These are phyloP conservation scores for Melozone crissalis DNA, from an alignment of 2,113 vertebrate genomes.

Conservation along the genomic window DNA sequence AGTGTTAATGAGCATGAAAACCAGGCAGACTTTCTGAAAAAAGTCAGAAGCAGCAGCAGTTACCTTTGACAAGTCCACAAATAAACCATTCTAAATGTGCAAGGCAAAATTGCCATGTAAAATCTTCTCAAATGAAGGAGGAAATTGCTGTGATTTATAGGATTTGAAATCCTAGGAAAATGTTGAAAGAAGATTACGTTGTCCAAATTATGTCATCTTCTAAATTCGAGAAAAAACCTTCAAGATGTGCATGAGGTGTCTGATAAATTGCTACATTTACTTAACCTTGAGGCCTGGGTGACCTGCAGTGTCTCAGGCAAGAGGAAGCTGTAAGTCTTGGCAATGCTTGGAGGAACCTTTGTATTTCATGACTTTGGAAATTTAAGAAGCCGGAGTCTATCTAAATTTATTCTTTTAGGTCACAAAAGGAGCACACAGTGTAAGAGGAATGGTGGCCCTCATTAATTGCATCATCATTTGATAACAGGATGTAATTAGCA, in stretches of 20 bases:
- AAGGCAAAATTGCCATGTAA: background rate
- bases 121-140: background rate
- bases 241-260: background rate
- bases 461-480: slow-evolving; percentile 44
- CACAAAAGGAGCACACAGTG: background rate
- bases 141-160: background rate
- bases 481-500: slow-evolving; percentile 48
- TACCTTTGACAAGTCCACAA: background rate
- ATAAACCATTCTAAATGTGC: background rate
- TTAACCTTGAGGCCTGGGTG: background rate
- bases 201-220: background rate
- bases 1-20: background rate
- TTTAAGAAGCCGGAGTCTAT: background rate
- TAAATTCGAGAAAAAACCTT: background rate
- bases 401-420: slow-evolving; percentile 9
- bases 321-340: background rate
- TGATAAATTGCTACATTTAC: background rate
- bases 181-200: background rate
- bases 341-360: background rate
- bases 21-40: background rate
- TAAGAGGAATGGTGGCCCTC: background rate
- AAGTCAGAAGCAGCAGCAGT: background rate
- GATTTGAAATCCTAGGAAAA: background rate
- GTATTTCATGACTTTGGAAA: background rate
- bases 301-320: background rate